Conservation (phyloP, 2,888 invertebrate genomes). For the Hirtodrosophila histrioides region DNA sequence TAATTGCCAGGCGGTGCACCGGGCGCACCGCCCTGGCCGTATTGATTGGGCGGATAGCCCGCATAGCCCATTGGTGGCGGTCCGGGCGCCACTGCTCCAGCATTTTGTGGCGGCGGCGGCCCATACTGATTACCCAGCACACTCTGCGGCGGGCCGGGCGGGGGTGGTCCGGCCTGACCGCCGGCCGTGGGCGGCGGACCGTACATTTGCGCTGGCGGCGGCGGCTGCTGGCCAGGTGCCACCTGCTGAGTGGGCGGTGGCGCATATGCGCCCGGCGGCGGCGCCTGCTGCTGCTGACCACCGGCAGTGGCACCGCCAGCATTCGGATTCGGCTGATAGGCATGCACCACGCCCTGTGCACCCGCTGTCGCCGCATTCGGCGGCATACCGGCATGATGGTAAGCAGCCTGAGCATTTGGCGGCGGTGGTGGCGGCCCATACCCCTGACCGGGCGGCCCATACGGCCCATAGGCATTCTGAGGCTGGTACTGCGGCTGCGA, state of each 20-base stretch:
- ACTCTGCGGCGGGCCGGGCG: conserved; percentile 73
- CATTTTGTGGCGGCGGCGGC: conserved; percentile 75
- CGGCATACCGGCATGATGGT: conserved; percentile 85
- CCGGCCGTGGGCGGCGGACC: conserved; percentile 83
- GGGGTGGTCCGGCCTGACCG: conserved; percentile 84
- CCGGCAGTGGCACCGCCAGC: conserved; percentile 70
- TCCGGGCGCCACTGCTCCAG: conserved; percentile 41
- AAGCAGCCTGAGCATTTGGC: conserved; percentile 85
- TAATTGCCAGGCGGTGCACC: conserved; percentile 84
- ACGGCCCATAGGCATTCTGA: conserved; percentile 86
- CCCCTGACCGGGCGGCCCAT: conserved; percentile 84
- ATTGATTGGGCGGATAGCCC: conserved; percentile 68
- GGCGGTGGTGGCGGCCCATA: conserved; percentile 86
- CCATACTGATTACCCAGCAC: conserved; percentile 65
- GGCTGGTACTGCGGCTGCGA: conserved; percentile 86
- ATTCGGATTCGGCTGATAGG: conserved; percentile 85
- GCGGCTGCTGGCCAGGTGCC: conserved; percentile 82
- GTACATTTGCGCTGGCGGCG: conserved; percentile 84
- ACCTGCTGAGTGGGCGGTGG: conserved; percentile 82
- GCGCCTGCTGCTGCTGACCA: conserved; percentile 82
- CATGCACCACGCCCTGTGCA: conserved; percentile 82
- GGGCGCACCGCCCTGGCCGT: conserved; percentile 58
- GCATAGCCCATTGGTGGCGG: conserved; percentile 80
- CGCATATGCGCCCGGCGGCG: conserved; percentile 85
- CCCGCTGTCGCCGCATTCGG: conserved; percentile 80